Percentiles rank a stretch among this genome's conserved stretches.
Evolutionary conservation across 2,888 invertebrate species (phyloP).

Genomic region (Gari tellinella): DNA sequence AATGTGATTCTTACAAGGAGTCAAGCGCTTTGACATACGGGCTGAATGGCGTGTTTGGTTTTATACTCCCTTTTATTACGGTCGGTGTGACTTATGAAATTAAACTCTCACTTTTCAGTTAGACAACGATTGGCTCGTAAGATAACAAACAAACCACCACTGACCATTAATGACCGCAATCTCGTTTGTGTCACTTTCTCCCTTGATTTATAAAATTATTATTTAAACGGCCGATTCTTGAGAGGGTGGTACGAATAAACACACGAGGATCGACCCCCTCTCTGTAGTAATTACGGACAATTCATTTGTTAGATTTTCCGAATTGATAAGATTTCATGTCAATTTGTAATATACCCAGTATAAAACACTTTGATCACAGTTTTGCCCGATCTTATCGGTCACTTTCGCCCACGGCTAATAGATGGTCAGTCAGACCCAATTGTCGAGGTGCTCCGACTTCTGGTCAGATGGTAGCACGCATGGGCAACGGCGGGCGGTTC

Average conservation of each 20-base stretch:
- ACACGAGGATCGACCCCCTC: constrained; percentile 52
- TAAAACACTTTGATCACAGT: constrained; percentile 57
- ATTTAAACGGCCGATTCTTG: constrained; percentile 57
- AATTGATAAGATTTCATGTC: constrained; percentile 62
- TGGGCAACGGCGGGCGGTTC: too few species aligned
- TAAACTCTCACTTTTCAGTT: constrained; percentile 57
- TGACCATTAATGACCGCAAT: constrained; percentile 46
- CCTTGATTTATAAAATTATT: constrained; percentile 55
- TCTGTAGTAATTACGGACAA: constrained; percentile 57
- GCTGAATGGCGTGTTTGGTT: too few species aligned
- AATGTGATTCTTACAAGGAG: too few species aligned
- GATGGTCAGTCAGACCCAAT: constrained; percentile 23
- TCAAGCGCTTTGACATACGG: too few species aligned
- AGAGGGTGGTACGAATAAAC: constrained; percentile 53
- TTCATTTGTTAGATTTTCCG: constrained; percentile 53
- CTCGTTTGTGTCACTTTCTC: constrained; percentile 57
- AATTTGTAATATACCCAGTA: constrained; percentile 61
- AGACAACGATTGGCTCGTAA: constrained; percentile 15
- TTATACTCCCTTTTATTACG: not conserved
- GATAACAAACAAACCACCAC: constrained; percentile 43
- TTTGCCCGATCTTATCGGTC: constrained; percentile 47
- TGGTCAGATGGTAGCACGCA: not conserved
- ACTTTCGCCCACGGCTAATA: constrained; percentile 35
- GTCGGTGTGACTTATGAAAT: constrained; percentile 67
- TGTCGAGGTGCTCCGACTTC: constrained; percentile 13